Conservation (phyloP, 2,888 invertebrate genomes). For the Gisinianus flammeolus region DNA sequence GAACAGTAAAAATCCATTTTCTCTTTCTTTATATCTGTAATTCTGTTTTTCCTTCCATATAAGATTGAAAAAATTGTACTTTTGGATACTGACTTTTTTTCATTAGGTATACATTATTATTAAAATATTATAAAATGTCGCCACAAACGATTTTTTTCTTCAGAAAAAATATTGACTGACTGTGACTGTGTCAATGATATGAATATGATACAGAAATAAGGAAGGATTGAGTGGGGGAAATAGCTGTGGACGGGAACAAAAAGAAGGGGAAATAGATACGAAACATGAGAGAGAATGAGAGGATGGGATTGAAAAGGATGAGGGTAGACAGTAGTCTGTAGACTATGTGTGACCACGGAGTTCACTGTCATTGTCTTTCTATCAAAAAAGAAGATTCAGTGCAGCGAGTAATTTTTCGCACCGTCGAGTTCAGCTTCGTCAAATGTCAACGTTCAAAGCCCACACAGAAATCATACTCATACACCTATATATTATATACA, state of each 20-base stretch:
- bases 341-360: constrained; percentile 30
- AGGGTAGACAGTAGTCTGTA: background rate
- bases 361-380: constrained; percentile 33
- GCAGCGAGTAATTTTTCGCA: constrained; percentile 52
- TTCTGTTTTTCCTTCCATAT: too few species aligned
- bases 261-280: background rate
- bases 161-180: too few species aligned
- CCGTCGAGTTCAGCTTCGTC: constrained; percentile 52
- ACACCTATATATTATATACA: background rate
- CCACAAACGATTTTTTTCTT: too few species aligned
- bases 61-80: too few species aligned
- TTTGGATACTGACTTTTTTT: too few species aligned
- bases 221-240: background rate
- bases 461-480: constrained; percentile 51
- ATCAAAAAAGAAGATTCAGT: constrained; percentile 33
- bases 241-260: background rate
- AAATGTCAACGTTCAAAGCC: constrained; percentile 52
- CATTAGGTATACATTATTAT: too few species aligned
- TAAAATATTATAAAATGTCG: too few species aligned
- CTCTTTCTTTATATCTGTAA: too few species aligned
- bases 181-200: too few species aligned
- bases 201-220: too few species aligned
- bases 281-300: background rate
- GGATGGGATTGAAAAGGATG: constrained; percentile 9
- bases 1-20: too few species aligned